Evolutionary conservation across 2,888 invertebrate species (phyloP), one percentile per base, ranked within the genome.

Genomic region (Beris morrisii): DNA sequence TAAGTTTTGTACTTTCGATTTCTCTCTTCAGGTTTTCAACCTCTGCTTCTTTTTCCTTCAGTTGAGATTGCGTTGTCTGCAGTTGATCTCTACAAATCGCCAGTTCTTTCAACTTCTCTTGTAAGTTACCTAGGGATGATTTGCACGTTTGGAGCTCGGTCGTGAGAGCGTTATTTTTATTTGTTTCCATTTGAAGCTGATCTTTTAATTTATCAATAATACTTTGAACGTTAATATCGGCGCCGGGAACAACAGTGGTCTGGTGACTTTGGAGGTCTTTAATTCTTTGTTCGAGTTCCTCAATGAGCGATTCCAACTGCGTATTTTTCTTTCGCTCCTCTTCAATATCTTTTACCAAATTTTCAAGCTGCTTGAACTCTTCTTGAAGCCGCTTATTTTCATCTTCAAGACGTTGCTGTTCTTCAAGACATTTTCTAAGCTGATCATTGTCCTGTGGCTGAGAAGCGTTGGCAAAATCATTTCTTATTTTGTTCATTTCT

Each of bases 291-390:
- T 71, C 69, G 43, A 66, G 58, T 32, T 67, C 59, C 59, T 70
- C 53, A 55, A 67, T 46, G 32, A 58, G 50, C 6, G 56, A 55
- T 53, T 70, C 70, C 58, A 65, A 55, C 45, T 69, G 67, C 45
- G 66, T 72, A 70, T 72, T 71, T 69, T 69, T 70, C 53, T 69
- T 69, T 57, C 68, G 69, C 68, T 72, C 73, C 71, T 73, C 73
- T 71, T 72, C 75, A 69, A 73, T 73, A 70, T 74, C 73, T 70
- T 67, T 70, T 65, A 70, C 70, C 61, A 71, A 28, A 65, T 54
- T 48, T 9, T 56, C 64, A 6, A 58, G 45, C n/a, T 58, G 52
- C 30, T 57, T 28, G n/a, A 65, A 43, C 28, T 65, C 65, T 2
- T 48, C 48, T 38, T 65, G 46, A 30, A 65, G 58, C 11, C 43